Base-by-base conservation (phyloP, 2,113 vertebrate genomes). In the Heterocephalus glaber region DNA sequence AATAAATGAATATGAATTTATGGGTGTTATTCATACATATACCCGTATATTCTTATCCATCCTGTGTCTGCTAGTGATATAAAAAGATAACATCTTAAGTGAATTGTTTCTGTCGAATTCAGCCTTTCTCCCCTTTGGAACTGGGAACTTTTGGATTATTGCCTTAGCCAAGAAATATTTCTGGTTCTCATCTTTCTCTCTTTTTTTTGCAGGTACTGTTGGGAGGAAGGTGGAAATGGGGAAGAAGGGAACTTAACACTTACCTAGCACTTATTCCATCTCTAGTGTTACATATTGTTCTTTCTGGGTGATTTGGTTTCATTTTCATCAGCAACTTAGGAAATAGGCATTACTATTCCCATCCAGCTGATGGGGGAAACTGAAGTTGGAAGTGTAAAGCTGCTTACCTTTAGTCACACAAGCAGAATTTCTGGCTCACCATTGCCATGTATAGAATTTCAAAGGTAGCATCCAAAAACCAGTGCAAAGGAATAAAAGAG, bases 161-260 rank as follows among this genome's bases (percentile, higher is more conserved):
- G 54, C 14, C 20, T 92, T 85, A 16, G 77, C 35, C 14, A 89
- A 89, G 65, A 96, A 86, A 76, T 72, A 68, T 83, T 90, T 13
- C 79, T 93, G 17, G 3, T 92, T 92, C 54, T 90, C 35, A 2
- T 20, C 1, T 76, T 28, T 58, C 11, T 87, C 19, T 86, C 41
- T 22, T 9, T 52, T 63, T n/a, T n/a, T 76, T 54, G 26, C 22
- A 90, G 44, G 1, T 3, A n/a, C n/a, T 84, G 74, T 28, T 19
- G 52, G 74, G 65, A 94, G 38, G 19, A 81, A 82, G n/a, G 24
- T 56, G 2, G 20, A 79, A 88, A 44, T 58, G 38, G 1, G 33
- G 24, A 97, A 10, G 47, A 77, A 82, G 33, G 38, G 16, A 66
- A 86, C 26, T 90, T 30, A 49, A 54, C 3, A 30, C 49, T 49